Base-by-base conservation (phyloP, 92 coral and sea anemone genomes). In the Meandrina meandrites region DNA sequence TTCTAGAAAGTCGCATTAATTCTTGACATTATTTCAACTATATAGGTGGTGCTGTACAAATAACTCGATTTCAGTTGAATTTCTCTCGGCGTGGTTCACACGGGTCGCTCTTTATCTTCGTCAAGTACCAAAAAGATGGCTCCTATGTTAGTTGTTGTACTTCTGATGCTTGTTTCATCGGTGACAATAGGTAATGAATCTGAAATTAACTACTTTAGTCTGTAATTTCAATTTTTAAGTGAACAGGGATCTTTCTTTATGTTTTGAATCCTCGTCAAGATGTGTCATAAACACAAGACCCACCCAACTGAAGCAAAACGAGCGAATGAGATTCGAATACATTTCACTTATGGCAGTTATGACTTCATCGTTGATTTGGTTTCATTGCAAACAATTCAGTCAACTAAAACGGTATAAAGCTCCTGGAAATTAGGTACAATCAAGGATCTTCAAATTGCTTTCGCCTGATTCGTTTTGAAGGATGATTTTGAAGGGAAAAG, bases 131-230 rank as follows among this genome's bases (percentile, higher is more conserved):
- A 40, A 40, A 40, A 40, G 6, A 40, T 40, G 45, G 45, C 45
- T 40, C 6, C 53, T 6, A 37, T n/a, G 21, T n/a, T 17, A 40
- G 11, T 36, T 3, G 16, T 12, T 17, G 56, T 12, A n/a, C 19
- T 74, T 32, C 73, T 84, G 72, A 56, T 54, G 56, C 8, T 84
- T 17, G 28, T 53, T 17, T 73, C 80, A 31, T 57, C 73, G 57
- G 28, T 36, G 54, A 27, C 57, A 12, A 34, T 47, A 84, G 87
- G 87, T 84, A 74, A 2, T 84, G 28, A 14, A 28, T 56, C 60
- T 73, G 36, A 3, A 5, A 18, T 73, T 37, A 36, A 17, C 8
- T 21, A 40, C 24, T 34, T 17, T 80, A 24, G 18, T 81, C 35
- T 27, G 18, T 40, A 17, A 45, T 80, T 27, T n/a, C n/a, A 22